Evolutionary conservation across 1,140 invertebrate species (phyloP).

Genomic region (Apocrypta bakeri): DNA sequence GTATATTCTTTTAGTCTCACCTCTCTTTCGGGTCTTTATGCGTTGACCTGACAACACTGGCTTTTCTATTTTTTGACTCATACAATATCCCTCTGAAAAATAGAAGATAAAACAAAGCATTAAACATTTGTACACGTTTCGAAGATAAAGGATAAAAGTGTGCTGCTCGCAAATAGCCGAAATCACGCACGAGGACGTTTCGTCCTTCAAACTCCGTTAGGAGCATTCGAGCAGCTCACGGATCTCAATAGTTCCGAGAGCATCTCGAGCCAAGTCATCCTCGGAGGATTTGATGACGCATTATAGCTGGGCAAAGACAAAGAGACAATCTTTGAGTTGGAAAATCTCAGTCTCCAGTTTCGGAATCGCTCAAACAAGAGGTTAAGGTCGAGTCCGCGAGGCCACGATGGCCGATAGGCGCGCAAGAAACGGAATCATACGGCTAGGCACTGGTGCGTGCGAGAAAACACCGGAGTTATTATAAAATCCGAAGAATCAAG

Average conservation of each 20-base stretch:
- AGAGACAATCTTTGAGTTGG: not conserved
- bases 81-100: constrained; percentile 94
- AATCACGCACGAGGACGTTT: constrained; percentile 41
- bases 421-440: not conserved
- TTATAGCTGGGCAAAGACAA: too few species aligned
- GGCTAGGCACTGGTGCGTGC: not conserved
- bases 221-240: too few species aligned
- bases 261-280: not conserved
- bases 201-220: constrained; percentile 34
- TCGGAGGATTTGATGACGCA: not conserved
- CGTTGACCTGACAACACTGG: constrained; percentile 99
- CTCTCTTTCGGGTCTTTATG: constrained; percentile 99
- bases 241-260: not conserved
- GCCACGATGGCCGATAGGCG: constrained; percentile 37
- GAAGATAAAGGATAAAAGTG: not conserved
- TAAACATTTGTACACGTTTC: too few species aligned
- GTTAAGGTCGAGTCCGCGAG: constrained; percentile 36
- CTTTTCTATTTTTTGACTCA: constrained; percentile 99
- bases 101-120: not conserved
- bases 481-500: not conserved
- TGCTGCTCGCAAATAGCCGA: not conserved
- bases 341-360: not conserved
- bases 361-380: constrained; percentile 8
- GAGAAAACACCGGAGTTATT: not conserved
- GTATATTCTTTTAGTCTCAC: too few species aligned